Evolutionary conservation across 2,888 invertebrate species (phyloP), one percentile per base, ranked within the genome.

Genomic region (Polymixis lichenea): DNA sequence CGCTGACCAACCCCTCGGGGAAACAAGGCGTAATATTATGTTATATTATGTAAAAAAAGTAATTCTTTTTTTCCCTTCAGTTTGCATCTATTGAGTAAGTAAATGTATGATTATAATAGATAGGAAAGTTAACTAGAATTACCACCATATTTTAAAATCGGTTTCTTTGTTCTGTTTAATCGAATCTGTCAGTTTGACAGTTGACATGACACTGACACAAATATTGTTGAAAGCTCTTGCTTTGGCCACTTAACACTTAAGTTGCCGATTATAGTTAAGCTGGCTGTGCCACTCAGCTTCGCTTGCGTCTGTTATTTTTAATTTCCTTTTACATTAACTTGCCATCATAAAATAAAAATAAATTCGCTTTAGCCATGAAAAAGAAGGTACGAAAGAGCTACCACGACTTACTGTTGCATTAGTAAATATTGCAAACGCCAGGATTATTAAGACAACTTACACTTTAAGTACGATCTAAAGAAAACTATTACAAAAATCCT

Each of bases 171-270:
- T 73, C 1, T 7, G 46, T 49, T 49, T 66, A 80, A 81, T 84
- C 65, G 61, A 74, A 56, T 49, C 71, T 60, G 85, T 80, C 82
- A 75, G 49, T 56, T 55, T 80, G 85, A 84, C 85, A 74, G 55
- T 17, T 58, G 62, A 84, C 13, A 60, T 75, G 71, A 75, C 71
- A 75, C 56, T 82, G 75, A 80, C 80, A 80, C 22, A 71, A 80
- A 80, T 80, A 46, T 69, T 51, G 2, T 1, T 61, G 43, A 68
- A 72, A 80, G 46, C 80, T 80, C 13, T 69, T 64, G 60, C 28
- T 49, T 58, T 32, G 6, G 19, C 60, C 68, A 56, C 43, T 55
- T 38, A 58, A 9, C 15, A 19, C 28, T 38, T 15, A 5, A 58
- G 15, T 58, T 19, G 43, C 11, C 2, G 4, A 53, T 25, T 58